Evolutionary conservation across 2,888 invertebrate species (phyloP).

Genomic region (Caprella mutica): DNA sequence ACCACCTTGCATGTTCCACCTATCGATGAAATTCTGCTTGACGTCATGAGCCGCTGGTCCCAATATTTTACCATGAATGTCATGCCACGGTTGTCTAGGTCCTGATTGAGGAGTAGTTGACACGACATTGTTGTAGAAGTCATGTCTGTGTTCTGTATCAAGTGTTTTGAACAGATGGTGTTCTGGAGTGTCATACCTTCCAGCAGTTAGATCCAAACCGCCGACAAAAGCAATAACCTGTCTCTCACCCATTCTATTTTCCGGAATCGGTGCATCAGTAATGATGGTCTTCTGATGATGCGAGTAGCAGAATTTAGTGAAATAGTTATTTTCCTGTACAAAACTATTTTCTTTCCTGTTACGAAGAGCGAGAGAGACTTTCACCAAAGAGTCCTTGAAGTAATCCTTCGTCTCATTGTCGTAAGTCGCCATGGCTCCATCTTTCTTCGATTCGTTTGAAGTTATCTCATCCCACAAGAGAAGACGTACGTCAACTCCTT

Average conservation of each 20-base stretch:
- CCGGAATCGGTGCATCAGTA: no score
- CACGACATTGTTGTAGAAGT: conserved; percentile 9
- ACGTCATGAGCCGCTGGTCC: conserved; percentile 8
- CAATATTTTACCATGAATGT: conserved; percentile 10
- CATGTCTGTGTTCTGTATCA: conserved; percentile 7
- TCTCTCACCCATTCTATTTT: not conserved
- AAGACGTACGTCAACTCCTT: conserved; percentile 9
- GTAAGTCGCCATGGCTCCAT: conserved; percentile 12
- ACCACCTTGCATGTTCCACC: conserved; percentile 8
- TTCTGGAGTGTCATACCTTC: conserved; percentile 10
- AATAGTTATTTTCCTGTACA: not conserved
- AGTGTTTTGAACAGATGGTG: conserved; percentile 7
- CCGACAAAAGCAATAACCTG: conserved; percentile 5
- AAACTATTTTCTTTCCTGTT: not conserved
- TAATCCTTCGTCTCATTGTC: conserved; percentile 12
- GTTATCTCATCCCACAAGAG: conserved; percentile 15
- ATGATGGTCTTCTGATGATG: conserved; percentile 13
- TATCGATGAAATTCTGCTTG: conserved; percentile 1
- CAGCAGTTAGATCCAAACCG: conserved; percentile 13
- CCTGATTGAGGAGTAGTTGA: not conserved
- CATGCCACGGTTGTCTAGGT: conserved; percentile 14
- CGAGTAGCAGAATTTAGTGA: conserved; percentile 12
- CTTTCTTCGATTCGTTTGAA: conserved; percentile 9
- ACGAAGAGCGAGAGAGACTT: conserved; percentile 5
- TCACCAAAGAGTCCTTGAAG: conserved; percentile 12